These are phyloP conservation scores for Thymallus thymallus DNA, from an alignment of 2,113 vertebrate species.

Conservation along the genomic window DNA sequence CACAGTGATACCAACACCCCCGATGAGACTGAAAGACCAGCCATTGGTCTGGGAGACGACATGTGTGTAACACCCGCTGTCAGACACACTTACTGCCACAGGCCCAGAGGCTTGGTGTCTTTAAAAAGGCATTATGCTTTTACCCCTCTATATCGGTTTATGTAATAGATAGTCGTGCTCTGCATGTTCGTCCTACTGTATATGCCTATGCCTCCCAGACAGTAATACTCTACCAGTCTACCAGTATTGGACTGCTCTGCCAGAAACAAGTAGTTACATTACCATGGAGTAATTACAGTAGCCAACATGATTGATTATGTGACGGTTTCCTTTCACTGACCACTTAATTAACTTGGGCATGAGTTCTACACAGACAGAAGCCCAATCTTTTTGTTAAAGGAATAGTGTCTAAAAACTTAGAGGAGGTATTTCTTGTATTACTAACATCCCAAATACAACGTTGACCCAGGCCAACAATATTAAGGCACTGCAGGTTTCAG, in stretches of 20 bases:
- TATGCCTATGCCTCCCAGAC: background rate
- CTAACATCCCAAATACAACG: no score
- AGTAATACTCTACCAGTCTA: constrained; percentile 2
- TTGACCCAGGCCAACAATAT: no score
- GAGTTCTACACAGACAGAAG: background rate
- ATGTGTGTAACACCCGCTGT: constrained; percentile 13
- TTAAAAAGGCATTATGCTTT: constrained; percentile 39
- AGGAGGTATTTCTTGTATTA: no score
- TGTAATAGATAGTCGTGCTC: constrained; percentile 16
- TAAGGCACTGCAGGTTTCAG: background rate
- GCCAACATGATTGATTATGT: background rate
- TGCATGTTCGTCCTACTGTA: constrained; percentile 1
- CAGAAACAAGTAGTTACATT: constrained; percentile 2
- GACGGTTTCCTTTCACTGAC: background rate
- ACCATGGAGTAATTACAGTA: background rate
- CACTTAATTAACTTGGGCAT: background rate
- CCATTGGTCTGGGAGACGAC: background rate
- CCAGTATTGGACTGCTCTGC: background rate
- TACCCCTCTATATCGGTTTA: constrained; percentile 26
- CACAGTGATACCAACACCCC: background rate
- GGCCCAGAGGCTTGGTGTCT: constrained; percentile 22
- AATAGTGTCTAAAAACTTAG: background rate
- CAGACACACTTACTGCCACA: constrained; percentile 13
- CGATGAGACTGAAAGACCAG: background rate
- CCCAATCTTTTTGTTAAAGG: background rate